Evolutionary conservation across 2,888 invertebrate genomes (phyloP).

Genomic region (Callinectes sapidus): DNA sequence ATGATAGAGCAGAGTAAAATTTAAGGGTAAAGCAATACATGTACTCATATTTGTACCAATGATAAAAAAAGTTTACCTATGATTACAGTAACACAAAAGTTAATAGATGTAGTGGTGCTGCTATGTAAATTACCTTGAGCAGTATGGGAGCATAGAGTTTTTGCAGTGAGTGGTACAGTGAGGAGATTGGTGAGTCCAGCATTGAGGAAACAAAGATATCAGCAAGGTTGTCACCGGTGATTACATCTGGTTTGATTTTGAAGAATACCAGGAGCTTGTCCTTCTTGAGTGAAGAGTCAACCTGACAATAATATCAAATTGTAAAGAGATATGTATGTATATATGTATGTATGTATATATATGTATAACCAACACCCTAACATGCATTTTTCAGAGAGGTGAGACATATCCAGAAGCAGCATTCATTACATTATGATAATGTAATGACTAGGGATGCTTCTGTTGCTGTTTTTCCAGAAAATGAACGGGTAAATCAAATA

Average conservation of each 20-base stretch:
- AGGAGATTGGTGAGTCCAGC: conserved; percentile 80
- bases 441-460: too few relatives aligned
- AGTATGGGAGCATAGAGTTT: conserved; percentile 80
- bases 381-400: not conserved
- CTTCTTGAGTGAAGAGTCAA: conserved; percentile 76
- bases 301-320: conserved; percentile 73
- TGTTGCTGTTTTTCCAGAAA: not conserved
- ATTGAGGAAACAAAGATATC: conserved; percentile 80
- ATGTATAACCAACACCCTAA: not conserved
- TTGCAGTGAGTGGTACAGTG: conserved; percentile 81
- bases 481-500: not conserved
- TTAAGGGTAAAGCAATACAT: not conserved
- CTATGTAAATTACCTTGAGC: conserved; percentile 75
- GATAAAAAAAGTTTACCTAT: not conserved
- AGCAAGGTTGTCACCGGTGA: conserved; percentile 80
- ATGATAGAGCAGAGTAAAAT: not conserved
- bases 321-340: conserved; percentile 2
- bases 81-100: not conserved
- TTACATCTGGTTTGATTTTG: conserved; percentile 80
- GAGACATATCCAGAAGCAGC: too few relatives aligned
- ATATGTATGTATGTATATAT: not conserved
- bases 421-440: too few relatives aligned
- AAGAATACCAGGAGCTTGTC: conserved; percentile 80
- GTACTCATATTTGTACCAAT: not conserved
- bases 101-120: not conserved